These are phyloP conservation scores for Sminthopsis crassicaudata DNA, from an alignment of 2,113 vertebrate genomes.

Conservation along the genomic window DNA sequence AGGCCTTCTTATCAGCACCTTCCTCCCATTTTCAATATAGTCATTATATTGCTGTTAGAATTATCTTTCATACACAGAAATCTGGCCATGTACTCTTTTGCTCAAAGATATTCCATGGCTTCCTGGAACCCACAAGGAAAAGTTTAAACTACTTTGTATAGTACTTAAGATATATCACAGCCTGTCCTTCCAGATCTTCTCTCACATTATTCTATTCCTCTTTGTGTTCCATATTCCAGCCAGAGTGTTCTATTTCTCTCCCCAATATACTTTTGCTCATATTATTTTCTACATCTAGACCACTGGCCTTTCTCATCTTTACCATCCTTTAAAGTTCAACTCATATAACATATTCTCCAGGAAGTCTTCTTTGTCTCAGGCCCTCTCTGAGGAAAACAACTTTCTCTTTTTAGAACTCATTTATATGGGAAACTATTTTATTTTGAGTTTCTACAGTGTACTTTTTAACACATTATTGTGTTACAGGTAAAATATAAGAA, in stretches of 20 bases:
- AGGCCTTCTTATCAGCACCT: not conserved
- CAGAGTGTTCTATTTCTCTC: not conserved
- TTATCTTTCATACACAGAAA: not conserved
- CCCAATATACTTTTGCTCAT: not conserved
- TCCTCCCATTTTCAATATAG: not conserved
- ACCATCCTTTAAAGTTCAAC: not conserved
- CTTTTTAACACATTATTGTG: not conserved
- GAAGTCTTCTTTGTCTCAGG: not conserved
- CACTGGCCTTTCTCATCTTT: slow-evolving; percentile 24
- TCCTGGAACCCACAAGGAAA: slow-evolving; percentile 25
- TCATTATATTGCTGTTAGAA: not conserved
- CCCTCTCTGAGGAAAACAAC: not conserved
- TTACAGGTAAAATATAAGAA: not conserved
- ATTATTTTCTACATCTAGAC: not conserved
- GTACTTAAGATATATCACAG: not conserved
- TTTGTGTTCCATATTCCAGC: not conserved
- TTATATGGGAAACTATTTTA: not conserved
- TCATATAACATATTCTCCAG: not conserved
- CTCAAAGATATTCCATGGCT: not conserved
- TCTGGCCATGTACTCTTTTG: not conserved
- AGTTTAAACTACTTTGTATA: not conserved
- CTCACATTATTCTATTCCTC: not conserved
- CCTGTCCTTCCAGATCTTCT: not conserved
- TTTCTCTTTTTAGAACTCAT: not conserved
- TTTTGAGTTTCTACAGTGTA: not conserved